These are phyloP conservation scores for Hydrocynus forskahlii DNA, from an alignment of 2,797 vertebrate genomes.

Conservation along the genomic window DNA sequence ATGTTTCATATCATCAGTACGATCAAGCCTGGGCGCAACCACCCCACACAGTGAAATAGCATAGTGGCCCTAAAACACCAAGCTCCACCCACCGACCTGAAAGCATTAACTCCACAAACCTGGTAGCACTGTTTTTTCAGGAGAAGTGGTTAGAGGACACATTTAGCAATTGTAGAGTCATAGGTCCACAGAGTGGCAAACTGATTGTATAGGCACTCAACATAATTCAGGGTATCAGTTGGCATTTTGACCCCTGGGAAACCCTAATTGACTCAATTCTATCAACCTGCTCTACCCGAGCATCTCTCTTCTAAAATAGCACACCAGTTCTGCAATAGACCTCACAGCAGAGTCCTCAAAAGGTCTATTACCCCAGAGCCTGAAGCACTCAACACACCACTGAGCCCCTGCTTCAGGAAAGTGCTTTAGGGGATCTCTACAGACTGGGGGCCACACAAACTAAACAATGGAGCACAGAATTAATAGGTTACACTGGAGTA, in stretches of 20 bases:
- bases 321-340: constrained; percentile 6
- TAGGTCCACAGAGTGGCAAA: constrained; percentile 8
- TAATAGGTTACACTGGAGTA: constrained; percentile 2
- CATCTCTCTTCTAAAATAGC: not conserved
- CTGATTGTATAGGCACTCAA: constrained; percentile 15
- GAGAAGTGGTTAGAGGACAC: constrained; percentile 7
- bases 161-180: constrained; percentile 9
- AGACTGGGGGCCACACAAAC: not conserved
- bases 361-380: constrained; percentile 30
- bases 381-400: constrained; percentile 37
- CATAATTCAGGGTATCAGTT: constrained; percentile 41
- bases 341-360: constrained; percentile 38
- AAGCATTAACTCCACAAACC: not conserved
- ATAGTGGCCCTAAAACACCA: not conserved
- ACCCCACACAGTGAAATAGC: not conserved
- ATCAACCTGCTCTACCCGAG: not conserved
- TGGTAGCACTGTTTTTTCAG: not conserved
- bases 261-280: constrained; percentile 4
- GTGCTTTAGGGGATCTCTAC: constrained; percentile 23
- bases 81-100: not conserved
- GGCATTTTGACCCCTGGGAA: constrained; percentile 32
- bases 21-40: too few species aligned
- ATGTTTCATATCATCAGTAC: not conserved
- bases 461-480: constrained; percentile 8
- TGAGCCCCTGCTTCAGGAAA: constrained; percentile 17